phyloP scores from a whole-genome alignment of 1,140 invertebrate genomes.

The Drosophila auraria region DNA sequence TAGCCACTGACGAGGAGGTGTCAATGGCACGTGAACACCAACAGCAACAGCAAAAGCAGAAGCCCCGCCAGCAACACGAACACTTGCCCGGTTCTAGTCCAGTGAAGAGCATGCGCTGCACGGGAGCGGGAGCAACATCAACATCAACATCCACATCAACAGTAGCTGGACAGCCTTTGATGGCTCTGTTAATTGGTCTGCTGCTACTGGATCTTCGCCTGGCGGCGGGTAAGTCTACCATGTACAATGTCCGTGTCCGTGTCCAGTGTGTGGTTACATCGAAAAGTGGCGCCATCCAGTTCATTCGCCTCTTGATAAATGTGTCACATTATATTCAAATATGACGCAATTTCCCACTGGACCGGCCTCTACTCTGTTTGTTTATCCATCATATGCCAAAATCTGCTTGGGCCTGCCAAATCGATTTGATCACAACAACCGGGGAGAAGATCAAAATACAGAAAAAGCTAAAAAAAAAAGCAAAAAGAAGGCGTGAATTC shows the following conservation, averaged over 20 bases:
- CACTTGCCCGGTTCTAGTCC: slow-evolving; percentile 70
- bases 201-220: slow-evolving; percentile 72
- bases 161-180: slow-evolving; percentile 60
- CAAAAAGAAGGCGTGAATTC: slow-evolving; percentile 4
- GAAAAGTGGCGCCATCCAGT: slow-evolving; percentile 26
- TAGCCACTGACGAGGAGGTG: slow-evolving; percentile 68
- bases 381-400: slow-evolving; percentile 40
- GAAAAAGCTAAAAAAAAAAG: background rate
- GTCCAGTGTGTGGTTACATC: slow-evolving; percentile 20
- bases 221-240: slow-evolving; percentile 68
- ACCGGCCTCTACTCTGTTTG: slow-evolving; percentile 39
- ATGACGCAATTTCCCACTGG: slow-evolving; percentile 70
- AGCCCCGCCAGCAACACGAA: slow-evolving; percentile 18
- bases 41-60: slow-evolving; percentile 13
- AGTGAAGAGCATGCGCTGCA: slow-evolving; percentile 51
- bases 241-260: background rate
- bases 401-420: slow-evolving; percentile 34
- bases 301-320: slow-evolving; percentile 52
- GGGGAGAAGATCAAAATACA: slow-evolving; percentile 20
- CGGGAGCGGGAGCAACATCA: slow-evolving; percentile 34
- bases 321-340: slow-evolving; percentile 69
- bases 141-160: slow-evolving; percentile 19
- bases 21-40: slow-evolving; percentile 75
- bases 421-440: slow-evolving; percentile 35
- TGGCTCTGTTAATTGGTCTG: slow-evolving; percentile 82